Percentiles rank a stretch among this genome's conserved stretches.
phyloP scores from a whole-genome alignment of 2,888 invertebrate species.

The Capitulum mitella region DNA sequence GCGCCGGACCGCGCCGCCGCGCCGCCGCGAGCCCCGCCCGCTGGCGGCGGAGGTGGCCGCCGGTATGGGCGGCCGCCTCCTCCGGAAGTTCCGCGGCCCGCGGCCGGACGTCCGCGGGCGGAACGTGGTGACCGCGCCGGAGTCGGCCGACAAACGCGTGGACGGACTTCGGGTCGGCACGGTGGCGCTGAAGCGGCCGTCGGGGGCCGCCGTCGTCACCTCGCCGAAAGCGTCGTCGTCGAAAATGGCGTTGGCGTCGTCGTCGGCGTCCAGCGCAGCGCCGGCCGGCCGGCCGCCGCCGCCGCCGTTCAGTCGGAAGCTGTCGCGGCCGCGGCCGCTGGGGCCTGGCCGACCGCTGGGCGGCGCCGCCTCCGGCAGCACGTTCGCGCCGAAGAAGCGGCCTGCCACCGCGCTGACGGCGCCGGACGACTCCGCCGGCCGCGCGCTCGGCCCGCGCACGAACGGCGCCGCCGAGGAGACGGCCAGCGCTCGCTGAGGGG shows the following conservation, averaged over 20 bases:
- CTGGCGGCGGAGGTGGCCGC: not conserved
- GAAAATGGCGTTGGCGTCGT: not conserved
- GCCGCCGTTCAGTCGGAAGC: not conserved
- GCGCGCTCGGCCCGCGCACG: not conserved
- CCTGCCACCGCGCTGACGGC: not conserved
- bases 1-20: not conserved
- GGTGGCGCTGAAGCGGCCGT: conserved; percentile 1
- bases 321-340: not conserved
- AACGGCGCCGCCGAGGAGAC: conserved; percentile 1
- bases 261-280: not conserved
- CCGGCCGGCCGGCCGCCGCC: no score
- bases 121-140: not conserved
- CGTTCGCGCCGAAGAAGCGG: not conserved
- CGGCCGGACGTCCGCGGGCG: not conserved
- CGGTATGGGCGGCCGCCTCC: not conserved
- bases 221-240: not conserved
- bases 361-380: not conserved
- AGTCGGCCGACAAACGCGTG: not conserved
- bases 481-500: not conserved
- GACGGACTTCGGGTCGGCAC: conserved; percentile 2
- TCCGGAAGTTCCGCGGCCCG: not conserved
- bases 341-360: not conserved
- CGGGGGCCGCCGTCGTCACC: not conserved
- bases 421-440: not conserved
- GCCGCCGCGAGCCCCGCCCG: not conserved